Percentiles rank a stretch among this genome's conserved stretches.
Evolutionary conservation across 2,113 vertebrate species (phyloP).

Genomic region (Psettodes erumei): DNA sequence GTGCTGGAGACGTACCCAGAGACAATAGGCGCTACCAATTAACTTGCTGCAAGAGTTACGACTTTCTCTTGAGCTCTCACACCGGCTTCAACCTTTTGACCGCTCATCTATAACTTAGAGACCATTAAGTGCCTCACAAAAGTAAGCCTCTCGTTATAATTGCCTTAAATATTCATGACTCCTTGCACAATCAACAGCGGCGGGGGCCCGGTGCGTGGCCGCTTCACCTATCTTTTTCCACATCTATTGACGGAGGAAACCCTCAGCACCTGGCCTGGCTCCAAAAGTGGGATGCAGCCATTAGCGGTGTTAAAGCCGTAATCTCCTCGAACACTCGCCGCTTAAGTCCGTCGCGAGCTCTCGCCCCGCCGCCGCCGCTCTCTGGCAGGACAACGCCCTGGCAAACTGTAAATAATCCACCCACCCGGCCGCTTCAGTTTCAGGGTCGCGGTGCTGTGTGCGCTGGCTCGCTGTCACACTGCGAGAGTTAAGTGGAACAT

Average conservation of each 20-base stretch:
- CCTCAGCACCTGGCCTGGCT: neutral
- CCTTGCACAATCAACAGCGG: slow-evolving; percentile 34
- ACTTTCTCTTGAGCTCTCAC: slow-evolving; percentile 51
- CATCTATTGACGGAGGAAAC: neutral
- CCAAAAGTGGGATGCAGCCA: neutral
- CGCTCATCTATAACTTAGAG: slow-evolving; percentile 71
- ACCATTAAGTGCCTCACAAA: slow-evolving; percentile 58
- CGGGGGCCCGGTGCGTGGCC: slow-evolving; percentile 3
- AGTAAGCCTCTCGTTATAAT: slow-evolving; percentile 62
- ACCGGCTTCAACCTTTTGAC: slow-evolving; percentile 68
- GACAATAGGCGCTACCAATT: slow-evolving; percentile 69
- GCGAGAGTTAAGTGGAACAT: neutral
- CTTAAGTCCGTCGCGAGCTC: too few relatives aligned
- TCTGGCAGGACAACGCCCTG: too few relatives aligned
- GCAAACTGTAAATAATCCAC: too few relatives aligned
- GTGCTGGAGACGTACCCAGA: slow-evolving; percentile 38
- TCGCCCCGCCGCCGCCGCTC: too few relatives aligned
- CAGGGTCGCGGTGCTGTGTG: neutral
- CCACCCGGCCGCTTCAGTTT: neutral
- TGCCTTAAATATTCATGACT: slow-evolving; percentile 67
- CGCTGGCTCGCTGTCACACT: neutral
- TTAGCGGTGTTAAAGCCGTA: neutral
- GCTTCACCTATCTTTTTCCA: neutral
- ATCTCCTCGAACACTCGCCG: neutral
- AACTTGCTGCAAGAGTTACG: slow-evolving; percentile 50